Evolutionary conservation across 2,797 vertebrate species (phyloP).

Genomic region (Chelon auratus): DNA sequence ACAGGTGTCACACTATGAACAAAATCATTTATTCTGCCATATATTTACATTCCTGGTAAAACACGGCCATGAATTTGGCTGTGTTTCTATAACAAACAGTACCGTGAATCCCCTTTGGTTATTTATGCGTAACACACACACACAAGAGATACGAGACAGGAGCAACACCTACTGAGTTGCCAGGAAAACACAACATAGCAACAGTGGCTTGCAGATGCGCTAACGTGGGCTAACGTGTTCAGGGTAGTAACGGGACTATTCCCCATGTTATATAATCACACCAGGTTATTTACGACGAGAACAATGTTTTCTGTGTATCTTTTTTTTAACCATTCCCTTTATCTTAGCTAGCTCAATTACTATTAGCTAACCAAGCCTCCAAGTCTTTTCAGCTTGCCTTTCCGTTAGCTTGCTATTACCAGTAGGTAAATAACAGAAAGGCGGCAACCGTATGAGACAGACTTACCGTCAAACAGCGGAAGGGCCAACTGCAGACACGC

Average conservation of each 20-base stretch:
- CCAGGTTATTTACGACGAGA: neutral
- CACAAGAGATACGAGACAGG: neutral
- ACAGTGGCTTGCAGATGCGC: constrained; percentile 33
- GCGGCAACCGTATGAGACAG: neutral
- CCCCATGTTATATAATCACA: neutral
- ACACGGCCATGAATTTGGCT: no score
- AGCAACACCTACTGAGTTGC: constrained; percentile 48
- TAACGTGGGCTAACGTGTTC: constrained; percentile 30
- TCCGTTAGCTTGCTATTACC: constrained; percentile 56
- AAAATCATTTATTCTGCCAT: neutral
- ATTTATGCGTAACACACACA: neutral
- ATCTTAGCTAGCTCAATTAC: constrained; percentile 37
- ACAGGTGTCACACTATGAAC: neutral
- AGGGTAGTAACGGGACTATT: neutral
- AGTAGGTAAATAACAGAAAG: constrained; percentile 35
- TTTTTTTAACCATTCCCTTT: neutral
- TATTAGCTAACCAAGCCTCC: constrained; percentile 53
- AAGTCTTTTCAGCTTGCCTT: constrained; percentile 38
- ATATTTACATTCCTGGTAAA: neutral
- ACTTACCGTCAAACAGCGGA: constrained; percentile 63
- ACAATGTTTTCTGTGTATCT: neutral
- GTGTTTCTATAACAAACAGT: neutral
- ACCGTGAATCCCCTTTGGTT: neutral
- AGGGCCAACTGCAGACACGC: neutral
- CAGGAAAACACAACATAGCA: constrained; percentile 63